Evolutionary conservation across 1,140 invertebrate species (phyloP).

Genomic region (Acromyrmex heyeri): DNA sequence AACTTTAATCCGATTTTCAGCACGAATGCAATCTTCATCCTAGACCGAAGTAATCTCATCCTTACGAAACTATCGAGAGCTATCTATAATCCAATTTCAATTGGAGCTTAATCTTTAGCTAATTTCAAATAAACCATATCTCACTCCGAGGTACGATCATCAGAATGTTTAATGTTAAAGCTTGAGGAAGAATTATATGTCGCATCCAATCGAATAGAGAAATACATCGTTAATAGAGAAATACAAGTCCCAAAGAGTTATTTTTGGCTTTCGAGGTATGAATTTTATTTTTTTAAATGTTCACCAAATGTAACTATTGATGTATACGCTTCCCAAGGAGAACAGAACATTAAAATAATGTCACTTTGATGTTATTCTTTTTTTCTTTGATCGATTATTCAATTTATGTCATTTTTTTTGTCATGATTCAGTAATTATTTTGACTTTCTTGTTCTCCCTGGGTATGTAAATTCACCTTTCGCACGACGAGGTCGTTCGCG

Average conservation of each 20-base stretch:
- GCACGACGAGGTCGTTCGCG: background rate
- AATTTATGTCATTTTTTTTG: too few relatives aligned
- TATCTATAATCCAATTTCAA: background rate
- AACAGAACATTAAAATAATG: too few relatives aligned
- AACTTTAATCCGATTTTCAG: slow-evolving; percentile 7
- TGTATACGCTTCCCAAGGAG: background rate
- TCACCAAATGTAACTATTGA: background rate
- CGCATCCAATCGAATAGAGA: background rate
- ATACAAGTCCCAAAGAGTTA: background rate
- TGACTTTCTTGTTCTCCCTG: too few relatives aligned
- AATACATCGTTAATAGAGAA: background rate
- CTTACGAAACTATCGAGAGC: background rate
- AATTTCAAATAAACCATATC: background rate
- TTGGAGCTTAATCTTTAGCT: background rate
- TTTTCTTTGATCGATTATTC: too few relatives aligned
- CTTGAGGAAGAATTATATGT: background rate
- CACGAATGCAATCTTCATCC: background rate
- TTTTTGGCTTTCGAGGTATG: background rate
- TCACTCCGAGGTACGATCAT: background rate
- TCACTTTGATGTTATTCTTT: too few relatives aligned
- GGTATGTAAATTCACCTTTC: background rate
- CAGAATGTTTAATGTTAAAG: background rate
- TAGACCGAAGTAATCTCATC: slow-evolving; percentile 3
- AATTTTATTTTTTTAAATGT: background rate
- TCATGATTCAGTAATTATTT: too few relatives aligned